A percentile compares a stretch with the other conserved stretches of the same genome.
These are phyloP conservation scores for Dimorphilus gyrociliatus DNA, from an alignment of 2,888 invertebrate species.

Conservation along the genomic window DNA sequence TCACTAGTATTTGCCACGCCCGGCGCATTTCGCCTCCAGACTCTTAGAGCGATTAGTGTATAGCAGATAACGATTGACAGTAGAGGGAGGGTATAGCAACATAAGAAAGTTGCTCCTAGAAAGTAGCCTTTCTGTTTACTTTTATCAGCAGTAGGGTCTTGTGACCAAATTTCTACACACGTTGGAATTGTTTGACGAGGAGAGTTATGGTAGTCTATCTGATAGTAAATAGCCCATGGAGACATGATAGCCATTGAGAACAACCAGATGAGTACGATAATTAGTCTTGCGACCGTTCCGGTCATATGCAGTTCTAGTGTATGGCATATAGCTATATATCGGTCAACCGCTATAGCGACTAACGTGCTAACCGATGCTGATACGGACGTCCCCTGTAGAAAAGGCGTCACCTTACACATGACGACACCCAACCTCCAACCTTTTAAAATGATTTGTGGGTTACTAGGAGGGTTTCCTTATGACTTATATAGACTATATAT, in stretches of 20 bases:
- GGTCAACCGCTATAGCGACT: constrained; percentile 44
- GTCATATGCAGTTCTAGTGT: constrained; percentile 78
- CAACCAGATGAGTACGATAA: constrained; percentile 77
- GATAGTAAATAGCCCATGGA: constrained; percentile 75
- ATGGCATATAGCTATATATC: constrained; percentile 85
- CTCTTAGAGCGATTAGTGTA: constrained; percentile 74
- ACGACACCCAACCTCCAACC: constrained; percentile 45
- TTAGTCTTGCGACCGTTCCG: constrained; percentile 63
- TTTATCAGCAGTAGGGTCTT: background rate
- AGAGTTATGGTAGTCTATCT: constrained; percentile 8
- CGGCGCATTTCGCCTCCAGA: constrained; percentile 70
- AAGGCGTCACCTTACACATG: constrained; percentile 45
- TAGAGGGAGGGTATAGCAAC: constrained; percentile 79
- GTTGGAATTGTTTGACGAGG: constrained; percentile 45
- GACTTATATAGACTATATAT: too few relatives aligned
- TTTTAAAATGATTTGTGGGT: too few relatives aligned
- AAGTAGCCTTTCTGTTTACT: constrained; percentile 52
- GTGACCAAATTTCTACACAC: constrained; percentile 52
- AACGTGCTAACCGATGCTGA: constrained; percentile 45
- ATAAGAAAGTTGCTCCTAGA: constrained; percentile 66
- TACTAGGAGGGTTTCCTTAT: too few relatives aligned
- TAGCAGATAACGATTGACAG: constrained; percentile 77
- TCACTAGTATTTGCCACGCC: constrained; percentile 52
- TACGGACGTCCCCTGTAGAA: constrained; percentile 45
- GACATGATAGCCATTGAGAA: constrained; percentile 65